Percentiles rank a stretch among this genome's conserved stretches.
Conservation (phyloP, 2,113 vertebrate species). For the Galbula dea region DNA sequence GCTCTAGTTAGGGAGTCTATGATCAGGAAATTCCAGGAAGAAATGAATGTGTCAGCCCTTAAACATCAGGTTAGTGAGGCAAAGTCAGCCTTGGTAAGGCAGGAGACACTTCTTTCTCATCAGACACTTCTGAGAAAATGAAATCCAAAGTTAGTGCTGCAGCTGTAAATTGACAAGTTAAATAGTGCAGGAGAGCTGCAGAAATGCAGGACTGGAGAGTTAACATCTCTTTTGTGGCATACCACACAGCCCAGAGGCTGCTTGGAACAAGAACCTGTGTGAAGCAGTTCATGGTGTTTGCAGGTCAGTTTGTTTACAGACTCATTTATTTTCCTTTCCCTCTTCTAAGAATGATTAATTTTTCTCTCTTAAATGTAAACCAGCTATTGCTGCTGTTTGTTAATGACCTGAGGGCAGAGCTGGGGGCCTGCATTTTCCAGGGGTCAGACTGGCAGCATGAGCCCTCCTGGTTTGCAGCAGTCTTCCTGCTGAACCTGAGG, state of each 20-base stretch:
- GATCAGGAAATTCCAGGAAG: neutral
- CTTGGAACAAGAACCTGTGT: neutral
- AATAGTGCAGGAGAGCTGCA: neutral
- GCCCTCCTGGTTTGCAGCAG: rapidly evolving
- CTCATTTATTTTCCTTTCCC: neutral
- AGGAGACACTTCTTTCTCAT: neutral
- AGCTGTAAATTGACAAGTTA: neutral
- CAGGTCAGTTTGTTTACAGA: neutral
- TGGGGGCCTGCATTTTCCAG: neutral
- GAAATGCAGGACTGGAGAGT: neutral
- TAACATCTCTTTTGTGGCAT: neutral
- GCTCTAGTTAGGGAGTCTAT: neutral
- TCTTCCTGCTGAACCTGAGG: neutral
- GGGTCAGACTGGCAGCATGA: rapidly evolving
- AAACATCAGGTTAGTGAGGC: neutral
- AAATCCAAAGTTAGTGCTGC: neutral
- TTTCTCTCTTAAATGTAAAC: neutral
- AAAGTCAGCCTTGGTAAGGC: neutral
- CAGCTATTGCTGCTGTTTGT: neutral
- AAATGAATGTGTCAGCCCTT: neutral
- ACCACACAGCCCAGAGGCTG: neutral
- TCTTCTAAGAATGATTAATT: neutral
- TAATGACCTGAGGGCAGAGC: neutral
- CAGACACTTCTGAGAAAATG: neutral
- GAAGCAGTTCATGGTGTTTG: neutral